A percentile compares a stretch with the other conserved stretches of the same genome.
phyloP scores from a whole-genome alignment of 2,888 invertebrate species.

The Pachymerium ferrugineum region DNA sequence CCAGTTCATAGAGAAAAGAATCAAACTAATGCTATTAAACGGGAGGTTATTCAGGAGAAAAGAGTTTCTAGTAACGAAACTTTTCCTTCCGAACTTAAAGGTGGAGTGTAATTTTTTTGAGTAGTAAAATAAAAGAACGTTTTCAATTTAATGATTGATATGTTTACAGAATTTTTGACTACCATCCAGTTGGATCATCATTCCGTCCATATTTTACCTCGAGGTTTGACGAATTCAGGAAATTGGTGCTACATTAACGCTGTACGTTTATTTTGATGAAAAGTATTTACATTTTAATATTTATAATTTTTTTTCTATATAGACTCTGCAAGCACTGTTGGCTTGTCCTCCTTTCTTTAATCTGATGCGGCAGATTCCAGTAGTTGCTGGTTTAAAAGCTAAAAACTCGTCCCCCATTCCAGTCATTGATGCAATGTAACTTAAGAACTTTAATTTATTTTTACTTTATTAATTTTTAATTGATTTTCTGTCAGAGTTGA shows the following conservation, averaged over 20 bases:
- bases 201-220: constrained; percentile 63
- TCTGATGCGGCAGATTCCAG: constrained; percentile 70
- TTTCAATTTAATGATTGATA: not conserved
- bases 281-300: not conserved
- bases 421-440: constrained; percentile 81
- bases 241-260: constrained; percentile 97
- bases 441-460: not conserved
- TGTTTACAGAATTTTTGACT: constrained; percentile 23
- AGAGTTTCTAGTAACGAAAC: not conserved
- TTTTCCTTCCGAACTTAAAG: not conserved
- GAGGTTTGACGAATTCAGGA: constrained; percentile 85
- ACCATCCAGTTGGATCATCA: constrained; percentile 28
- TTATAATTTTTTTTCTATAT: constrained; percentile 36
- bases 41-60: not conserved
- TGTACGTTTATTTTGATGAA: constrained; percentile 42
- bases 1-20: not conserved
- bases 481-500: constrained; percentile 57
- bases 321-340: constrained; percentile 81
- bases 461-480: not conserved
- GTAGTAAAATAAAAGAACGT: too few species aligned
- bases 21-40: not conserved
- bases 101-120: not conserved
- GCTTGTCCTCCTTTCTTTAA: constrained; percentile 95
- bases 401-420: constrained; percentile 56
- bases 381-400: constrained; percentile 48